Evolutionary conservation across 2,797 vertebrate species (phyloP).

Genomic region (Xenops minutus): DNA sequence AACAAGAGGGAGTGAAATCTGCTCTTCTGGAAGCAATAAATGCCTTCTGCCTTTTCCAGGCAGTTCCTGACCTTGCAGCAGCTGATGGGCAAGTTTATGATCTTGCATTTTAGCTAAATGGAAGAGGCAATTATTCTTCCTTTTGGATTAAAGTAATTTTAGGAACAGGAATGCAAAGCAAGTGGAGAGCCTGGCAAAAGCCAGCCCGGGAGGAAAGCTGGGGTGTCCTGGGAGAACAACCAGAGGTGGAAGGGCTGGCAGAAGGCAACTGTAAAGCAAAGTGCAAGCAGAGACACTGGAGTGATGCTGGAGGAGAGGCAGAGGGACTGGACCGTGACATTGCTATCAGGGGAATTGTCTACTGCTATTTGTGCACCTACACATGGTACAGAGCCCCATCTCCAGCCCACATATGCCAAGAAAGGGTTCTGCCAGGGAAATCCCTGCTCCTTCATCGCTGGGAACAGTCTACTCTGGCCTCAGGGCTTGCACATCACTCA

Average conservation of each 20-base stretch:
- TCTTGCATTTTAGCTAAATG: conserved; percentile 38
- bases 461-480: background rate
- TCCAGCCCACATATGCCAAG: background rate
- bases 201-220: background rate
- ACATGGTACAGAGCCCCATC: background rate
- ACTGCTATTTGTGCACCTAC: background rate
- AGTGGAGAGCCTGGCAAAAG: background rate
- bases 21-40: conserved; percentile 52
- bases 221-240: background rate
- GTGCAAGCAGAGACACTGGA: background rate
- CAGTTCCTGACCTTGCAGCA: conserved; percentile 12
- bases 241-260: background rate
- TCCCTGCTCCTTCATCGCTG: background rate
- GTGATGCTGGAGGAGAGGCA: background rate
- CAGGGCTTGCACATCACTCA: background rate
- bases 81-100: conserved; percentile 54
- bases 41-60: conserved; percentile 32
- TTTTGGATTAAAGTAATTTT: background rate
- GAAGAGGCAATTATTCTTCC: conserved; percentile 37
- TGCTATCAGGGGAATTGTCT: background rate
- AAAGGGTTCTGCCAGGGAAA: background rate
- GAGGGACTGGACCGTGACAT: rapidly evolving
- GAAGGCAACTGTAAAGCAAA: background rate
- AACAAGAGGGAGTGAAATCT: conserved; percentile 15
- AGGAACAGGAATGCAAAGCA: background rate